Percentiles rank a stretch among this genome's conserved stretches.
Evolutionary conservation across 2,113 vertebrate species (phyloP).

Genomic region (Heterochromis multidens): DNA sequence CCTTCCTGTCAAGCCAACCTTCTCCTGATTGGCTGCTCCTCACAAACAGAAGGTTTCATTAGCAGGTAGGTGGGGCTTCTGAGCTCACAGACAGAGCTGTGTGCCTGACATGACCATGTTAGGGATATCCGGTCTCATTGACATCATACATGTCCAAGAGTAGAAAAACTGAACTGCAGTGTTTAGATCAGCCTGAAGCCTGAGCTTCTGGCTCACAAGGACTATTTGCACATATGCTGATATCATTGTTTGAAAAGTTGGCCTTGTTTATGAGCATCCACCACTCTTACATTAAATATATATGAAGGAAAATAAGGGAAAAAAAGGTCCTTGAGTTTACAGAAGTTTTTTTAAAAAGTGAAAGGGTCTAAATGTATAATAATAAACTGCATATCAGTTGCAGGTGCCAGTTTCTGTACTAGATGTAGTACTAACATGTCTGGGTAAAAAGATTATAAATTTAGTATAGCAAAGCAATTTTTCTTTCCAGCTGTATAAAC

Average conservation of each 20-base stretch:
- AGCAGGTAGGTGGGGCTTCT: too few species aligned
- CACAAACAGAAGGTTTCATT: too few species aligned
- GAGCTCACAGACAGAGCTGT: too few species aligned
- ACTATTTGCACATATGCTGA: neutral
- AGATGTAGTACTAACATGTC: too few species aligned
- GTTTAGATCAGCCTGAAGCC: neutral
- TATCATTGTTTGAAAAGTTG: neutral
- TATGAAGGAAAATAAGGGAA: neutral
- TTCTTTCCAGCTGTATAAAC: neutral
- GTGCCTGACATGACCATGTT: neutral
- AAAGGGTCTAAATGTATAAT: neutral
- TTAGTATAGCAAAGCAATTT: neutral
- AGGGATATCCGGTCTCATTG: neutral
- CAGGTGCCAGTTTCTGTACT: too few species aligned
- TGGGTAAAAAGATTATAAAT: neutral
- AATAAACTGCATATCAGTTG: neutral
- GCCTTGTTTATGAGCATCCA: neutral
- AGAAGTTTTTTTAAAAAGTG: neutral
- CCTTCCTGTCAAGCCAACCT: neutral
- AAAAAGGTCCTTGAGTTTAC: neutral
- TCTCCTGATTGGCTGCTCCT: neutral
- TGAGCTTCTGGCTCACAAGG: neutral
- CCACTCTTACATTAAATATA: neutral
- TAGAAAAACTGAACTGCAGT: neutral
- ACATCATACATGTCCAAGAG: neutral